Evolutionary conservation across 2,888 invertebrate species (phyloP), one percentile per base, ranked within the genome.

Genomic region (Ochropleura leucogaster): DNA sequence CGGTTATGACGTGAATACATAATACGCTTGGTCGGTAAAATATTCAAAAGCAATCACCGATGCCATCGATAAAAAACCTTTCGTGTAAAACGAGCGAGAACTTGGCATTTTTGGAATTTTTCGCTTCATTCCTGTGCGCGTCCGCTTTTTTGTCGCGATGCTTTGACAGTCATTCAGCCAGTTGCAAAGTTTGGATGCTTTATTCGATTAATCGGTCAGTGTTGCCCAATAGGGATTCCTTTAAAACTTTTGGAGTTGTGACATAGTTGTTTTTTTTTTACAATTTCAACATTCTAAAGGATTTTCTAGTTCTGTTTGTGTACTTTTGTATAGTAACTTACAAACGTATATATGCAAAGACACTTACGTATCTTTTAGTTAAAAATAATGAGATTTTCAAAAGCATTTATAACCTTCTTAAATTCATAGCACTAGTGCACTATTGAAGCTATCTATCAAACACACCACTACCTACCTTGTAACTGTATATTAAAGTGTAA

Each of bases 11-110:
- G 87, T 82, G 89, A 91, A 91, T 92, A 88, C 82, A 79, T 89
- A 92, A 89, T 91, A 89, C 87, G 87, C 90, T 89, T 89, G 89
- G 88, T 82, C 87, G 85, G 90, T 93, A 88, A 92, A 92, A 92
- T 91, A 92, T 93, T 92, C 91, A 93, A 89, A 90, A 91, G 90
- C 91, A 93, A 90, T 91, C 92, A 91, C 86, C 89, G 89, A 87
- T 89, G 89, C 89, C 88, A 90, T 89, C 86, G 85, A 90, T 88
- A 88, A 88, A 91, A 90, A 90, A 89, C 85, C 82, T 89, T 90
- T 89, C 88, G 88, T 87, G 90, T 91, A 90, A 91, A 92, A 89
- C 88, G 89, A 87, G 83, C 83, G 90, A 79, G 75, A 89, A 89
- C 90, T 89, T 87, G 85, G 87, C 85, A 89, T 89, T 92, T 92